Evolutionary conservation across 2,113 vertebrate genomes (phyloP), one percentile per base, ranked within the genome.

Genomic region (Ailurus styani): DNA sequence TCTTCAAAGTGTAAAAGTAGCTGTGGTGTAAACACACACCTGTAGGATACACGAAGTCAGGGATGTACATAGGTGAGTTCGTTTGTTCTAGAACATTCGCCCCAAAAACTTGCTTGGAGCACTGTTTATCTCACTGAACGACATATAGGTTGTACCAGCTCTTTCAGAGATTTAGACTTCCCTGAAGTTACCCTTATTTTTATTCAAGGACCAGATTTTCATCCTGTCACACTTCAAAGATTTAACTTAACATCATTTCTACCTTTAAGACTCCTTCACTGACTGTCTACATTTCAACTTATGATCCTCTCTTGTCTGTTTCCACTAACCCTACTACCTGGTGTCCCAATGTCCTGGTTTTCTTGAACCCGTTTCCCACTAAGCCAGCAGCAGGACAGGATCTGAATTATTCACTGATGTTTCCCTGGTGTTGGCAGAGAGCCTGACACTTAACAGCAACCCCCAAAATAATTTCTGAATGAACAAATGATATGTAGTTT

Each of bases 381-480:
- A 7, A 66, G 21, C n/a, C 0, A 6, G 64, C 27, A 78, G 15
- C 0, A 29, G 42, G 6, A 1, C 21, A n/a, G 25, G 2, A 10
- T 75, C 31, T 73, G 64, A 31, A 73, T 66, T 20, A 45, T 83
- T 89, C 34, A 23, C 23, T 31, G 40, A 21, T 78, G 3, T 70
- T 40, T 85, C 31, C 25, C 50, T 6, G 34, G 14, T 47, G 5
- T 7, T 47, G 60, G 17, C 5, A 9, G 50, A 20, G 55, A 73
- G 8, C 7, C 25, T 66, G 70, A 60, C n/a, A 18, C 23, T 64
- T 73, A 45, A 54, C 6, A 27, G 8, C 73, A 66, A 20, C 0
- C 29, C n/a, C 60, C 11, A 29, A 81, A 66, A 62, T 21, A 11
- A 0, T n/a, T 70, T 31, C 9, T 52, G 21, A 64, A 20, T 84